A percentile compares a stretch with the other conserved stretches of the same genome.
phyloP scores from a whole-genome alignment of 92 coral and sea anemone species.

The Parazoanthus darwini region DNA sequence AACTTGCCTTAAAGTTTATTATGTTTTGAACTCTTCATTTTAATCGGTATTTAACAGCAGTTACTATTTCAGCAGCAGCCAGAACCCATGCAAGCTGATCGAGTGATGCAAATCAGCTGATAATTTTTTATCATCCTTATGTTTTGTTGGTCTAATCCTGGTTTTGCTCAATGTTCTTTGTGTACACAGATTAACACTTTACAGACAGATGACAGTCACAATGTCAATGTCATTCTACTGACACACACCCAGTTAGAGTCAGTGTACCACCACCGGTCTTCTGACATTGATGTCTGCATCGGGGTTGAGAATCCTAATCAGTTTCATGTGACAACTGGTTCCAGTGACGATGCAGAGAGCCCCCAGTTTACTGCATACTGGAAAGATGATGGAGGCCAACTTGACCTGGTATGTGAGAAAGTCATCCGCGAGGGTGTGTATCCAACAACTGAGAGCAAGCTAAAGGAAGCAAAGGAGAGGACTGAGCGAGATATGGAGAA shows the following conservation, averaged over 20 bases:
- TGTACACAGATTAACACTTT: slow-evolving; percentile 72
- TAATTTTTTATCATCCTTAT: too few relatives aligned
- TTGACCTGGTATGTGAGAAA: slow-evolving; percentile 69
- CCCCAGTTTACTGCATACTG: slow-evolving; percentile 81
- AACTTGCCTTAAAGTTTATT: too few relatives aligned
- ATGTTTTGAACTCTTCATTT: too few relatives aligned
- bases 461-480: slow-evolving; percentile 69
- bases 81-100: too few relatives aligned
- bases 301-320: slow-evolving; percentile 58
- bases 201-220: slow-evolving; percentile 79
- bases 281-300: slow-evolving; percentile 58
- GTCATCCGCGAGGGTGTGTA: slow-evolving; percentile 90
- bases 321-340: slow-evolving; percentile 42
- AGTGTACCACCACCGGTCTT: slow-evolving; percentile 76
- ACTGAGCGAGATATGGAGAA: slow-evolving; percentile 70
- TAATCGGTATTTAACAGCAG: too few relatives aligned
- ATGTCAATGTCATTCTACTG: slow-evolving; percentile 56
- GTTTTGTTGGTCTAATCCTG: too few relatives aligned
- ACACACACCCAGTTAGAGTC: slow-evolving; percentile 72
- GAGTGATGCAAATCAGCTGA: too few relatives aligned
- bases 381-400: slow-evolving; percentile 60
- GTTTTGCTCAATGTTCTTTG: not conserved
- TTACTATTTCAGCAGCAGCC: too few relatives aligned
- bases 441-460: slow-evolving; percentile 82
- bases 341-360: slow-evolving; percentile 54